These are phyloP conservation scores for Mergus octosetaceus DNA, from an alignment of 2,797 vertebrate genomes.

Conservation along the genomic window DNA sequence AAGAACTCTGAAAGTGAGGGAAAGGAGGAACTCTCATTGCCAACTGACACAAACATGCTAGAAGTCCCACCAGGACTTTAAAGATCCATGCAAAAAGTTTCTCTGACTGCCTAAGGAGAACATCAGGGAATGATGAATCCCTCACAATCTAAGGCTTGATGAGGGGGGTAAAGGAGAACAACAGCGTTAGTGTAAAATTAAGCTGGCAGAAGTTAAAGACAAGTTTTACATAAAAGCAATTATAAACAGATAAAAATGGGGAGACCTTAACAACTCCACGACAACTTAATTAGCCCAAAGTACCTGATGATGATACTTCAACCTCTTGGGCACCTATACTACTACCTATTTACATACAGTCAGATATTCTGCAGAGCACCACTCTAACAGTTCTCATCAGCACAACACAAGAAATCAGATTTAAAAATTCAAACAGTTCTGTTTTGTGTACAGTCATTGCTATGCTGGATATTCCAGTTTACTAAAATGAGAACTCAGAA, in stretches of 20 bases:
- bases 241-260: not conserved
- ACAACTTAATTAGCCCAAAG: not conserved
- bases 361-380: not conserved
- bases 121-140: not conserved
- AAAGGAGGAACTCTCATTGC: not conserved
- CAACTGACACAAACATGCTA: not conserved
- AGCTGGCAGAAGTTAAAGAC: not conserved
- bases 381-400: not conserved
- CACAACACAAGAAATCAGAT: not conserved
- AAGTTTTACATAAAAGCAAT: not conserved
- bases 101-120: not conserved
- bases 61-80: not conserved
- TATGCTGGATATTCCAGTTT: not conserved
- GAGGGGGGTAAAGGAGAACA: rapidly evolving
- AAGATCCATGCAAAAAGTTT: not conserved
- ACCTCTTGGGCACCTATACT: not conserved
- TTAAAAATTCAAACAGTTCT: not conserved
- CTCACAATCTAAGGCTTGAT: not conserved
- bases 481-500: not conserved
- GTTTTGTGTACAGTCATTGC: not conserved
- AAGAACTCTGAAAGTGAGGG: not conserved
- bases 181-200: not conserved
- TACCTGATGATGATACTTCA: rapidly evolving
- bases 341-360: not conserved
- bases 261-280: not conserved